A percentile compares a stretch with the other conserved stretches of the same genome.
Conservation (phyloP, 2,113 vertebrate genomes). For the Heterotis niloticus region DNA sequence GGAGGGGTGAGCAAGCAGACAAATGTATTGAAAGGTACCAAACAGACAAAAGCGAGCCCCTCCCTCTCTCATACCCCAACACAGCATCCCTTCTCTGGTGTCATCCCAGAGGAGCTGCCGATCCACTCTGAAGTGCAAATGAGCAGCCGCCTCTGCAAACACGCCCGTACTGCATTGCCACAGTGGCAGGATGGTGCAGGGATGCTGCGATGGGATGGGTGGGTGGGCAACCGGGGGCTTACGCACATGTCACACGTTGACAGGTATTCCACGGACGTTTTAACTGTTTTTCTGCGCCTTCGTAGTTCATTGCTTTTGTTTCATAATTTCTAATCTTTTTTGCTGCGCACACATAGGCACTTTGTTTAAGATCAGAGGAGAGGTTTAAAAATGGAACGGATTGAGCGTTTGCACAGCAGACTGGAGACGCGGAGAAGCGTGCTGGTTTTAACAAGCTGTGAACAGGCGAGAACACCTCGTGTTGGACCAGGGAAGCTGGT, state of each 20-base stretch:
- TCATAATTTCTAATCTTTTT: background rate
- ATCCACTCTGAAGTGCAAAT: constrained; percentile 30
- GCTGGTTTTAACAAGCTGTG: background rate
- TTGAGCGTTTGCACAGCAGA: background rate
- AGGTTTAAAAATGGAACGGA: background rate
- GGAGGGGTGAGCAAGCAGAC: background rate
- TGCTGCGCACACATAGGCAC: background rate
- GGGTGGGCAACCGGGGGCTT: constrained; percentile 3
- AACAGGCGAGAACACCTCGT: background rate
- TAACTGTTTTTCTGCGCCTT: background rate
- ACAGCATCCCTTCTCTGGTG: constrained; percentile 12
- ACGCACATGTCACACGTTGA: background rate
- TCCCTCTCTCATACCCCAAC: background rate
- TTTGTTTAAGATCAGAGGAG: background rate
- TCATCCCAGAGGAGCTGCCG: constrained; percentile 17
- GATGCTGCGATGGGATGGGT: background rate
- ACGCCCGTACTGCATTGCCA: background rate
- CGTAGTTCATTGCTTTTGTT: background rate
- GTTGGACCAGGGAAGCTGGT: background rate
- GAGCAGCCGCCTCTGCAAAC: constrained; percentile 11
- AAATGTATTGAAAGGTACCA: background rate
- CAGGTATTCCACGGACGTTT: background rate
- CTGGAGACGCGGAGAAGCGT: background rate
- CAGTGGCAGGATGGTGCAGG: background rate
- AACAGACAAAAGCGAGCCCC: background rate